A percentile compares a stretch with the other conserved stretches of the same genome.
phyloP scores from a whole-genome alignment of 2,113 vertebrate species.

The Mastomys natalensis region DNA sequence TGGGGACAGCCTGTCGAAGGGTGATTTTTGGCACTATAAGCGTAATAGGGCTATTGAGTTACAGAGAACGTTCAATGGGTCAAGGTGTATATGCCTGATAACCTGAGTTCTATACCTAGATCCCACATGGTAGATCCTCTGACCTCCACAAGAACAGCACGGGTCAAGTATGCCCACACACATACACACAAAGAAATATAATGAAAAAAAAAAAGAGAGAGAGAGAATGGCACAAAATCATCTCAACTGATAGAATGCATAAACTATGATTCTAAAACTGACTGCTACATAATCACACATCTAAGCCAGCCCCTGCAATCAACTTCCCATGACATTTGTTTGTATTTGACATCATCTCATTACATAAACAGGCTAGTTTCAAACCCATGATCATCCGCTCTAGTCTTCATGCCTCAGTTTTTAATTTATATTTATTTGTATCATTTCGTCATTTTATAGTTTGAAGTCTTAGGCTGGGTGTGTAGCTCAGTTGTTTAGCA shows the following conservation, averaged over 20 bases:
- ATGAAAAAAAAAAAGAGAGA: neutral
- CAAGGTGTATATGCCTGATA: neutral
- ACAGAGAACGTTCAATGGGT: neutral
- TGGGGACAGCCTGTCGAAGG: neutral
- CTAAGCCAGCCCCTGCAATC: neutral
- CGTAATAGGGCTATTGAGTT: neutral
- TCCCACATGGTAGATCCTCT: neutral
- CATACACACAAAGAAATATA: neutral
- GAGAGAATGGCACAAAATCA: neutral
- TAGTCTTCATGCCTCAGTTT: neutral
- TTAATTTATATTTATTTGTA: neutral
- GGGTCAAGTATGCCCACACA: neutral
- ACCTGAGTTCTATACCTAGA: neutral
- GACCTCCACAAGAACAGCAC: neutral
- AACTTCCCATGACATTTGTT: neutral
- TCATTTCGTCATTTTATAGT: neutral
- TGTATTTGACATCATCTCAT: neutral
- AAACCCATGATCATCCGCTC: neutral
- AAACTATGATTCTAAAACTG: neutral
- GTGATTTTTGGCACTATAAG: neutral
- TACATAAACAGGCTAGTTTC: neutral
- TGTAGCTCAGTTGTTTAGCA: neutral
- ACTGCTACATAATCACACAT: neutral
- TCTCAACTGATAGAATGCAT: neutral
- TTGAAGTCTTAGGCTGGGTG: neutral